Base-by-base conservation (phyloP, 2,797 vertebrate genomes). In the Protosalanx chinensis region DNA sequence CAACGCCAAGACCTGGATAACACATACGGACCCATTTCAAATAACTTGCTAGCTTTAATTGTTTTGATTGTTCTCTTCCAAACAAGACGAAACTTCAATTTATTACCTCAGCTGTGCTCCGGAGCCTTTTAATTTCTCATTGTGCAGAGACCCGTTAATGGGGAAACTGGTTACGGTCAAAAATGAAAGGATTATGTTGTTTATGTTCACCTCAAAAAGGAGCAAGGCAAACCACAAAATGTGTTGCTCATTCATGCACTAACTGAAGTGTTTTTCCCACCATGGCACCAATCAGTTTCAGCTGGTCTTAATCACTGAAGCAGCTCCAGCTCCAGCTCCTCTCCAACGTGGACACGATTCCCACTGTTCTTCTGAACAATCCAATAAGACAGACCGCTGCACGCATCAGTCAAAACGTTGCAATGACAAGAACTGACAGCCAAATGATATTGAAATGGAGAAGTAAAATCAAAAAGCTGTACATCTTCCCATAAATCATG, bases 401-500 rank as follows among this genome's bases (percentile, higher is more conserved):
- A 4, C 59, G 6, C 57, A 75, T 75, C 51, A 72, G 64, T 72
- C 66, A 82, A 73, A 70, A 1, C 63, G 27, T 32, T 67, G 72
- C 71, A 64, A 67, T 74, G 72, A 80, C 64, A 78, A 68, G 20
- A 30, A 59, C 15, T 64, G 73, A 79, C 71, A 79, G 73, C 60
- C 29, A 73, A 41, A 73, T 65, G 66, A 75, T 71, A 78, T 76
- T 76, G 72, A 78, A 78, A 79, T 72, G 13, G 70, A 72, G 53
- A 72, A 57, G 69, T n/a, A 27, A 51, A 61, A 12, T 58, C 58
- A 68, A 58, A 61, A 68, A 41, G 65, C 56, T 20, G n/a, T 15
- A 29, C 6, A 74, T 73, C 64, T 56, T 29, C 15, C 6, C 3
- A 41, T 41, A 64, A 70, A 84, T 77, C 49, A 71, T 20, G 15